A percentile compares a stretch with the other conserved stretches of the same genome.
phyloP scores from a whole-genome alignment of 2,797 vertebrate genomes.

The Chaunax sp. region DNA sequence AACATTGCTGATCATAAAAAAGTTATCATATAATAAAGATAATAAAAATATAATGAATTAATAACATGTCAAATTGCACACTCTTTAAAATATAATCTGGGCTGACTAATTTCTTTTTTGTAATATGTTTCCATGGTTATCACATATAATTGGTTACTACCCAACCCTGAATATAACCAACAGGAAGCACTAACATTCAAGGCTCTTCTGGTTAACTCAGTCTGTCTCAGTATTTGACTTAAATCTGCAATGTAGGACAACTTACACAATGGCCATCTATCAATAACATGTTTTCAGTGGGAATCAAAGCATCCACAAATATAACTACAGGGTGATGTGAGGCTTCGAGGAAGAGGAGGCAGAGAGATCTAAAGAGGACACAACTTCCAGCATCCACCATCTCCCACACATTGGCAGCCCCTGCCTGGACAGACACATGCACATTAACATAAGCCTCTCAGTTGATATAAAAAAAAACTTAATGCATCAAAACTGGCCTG shows the following conservation, averaged over 20 bases:
- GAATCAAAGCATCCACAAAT: conserved; percentile 57
- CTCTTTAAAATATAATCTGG: too few relatives aligned
- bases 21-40: too few relatives aligned
- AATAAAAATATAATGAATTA: too few relatives aligned
- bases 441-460: conserved; percentile 25
- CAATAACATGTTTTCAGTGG: conserved; percentile 45
- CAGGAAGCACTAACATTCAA: neutral
- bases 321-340: conserved; percentile 74
- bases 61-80: too few relatives aligned
- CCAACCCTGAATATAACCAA: too few relatives aligned
- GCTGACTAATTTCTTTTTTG: neutral
- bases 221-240: conserved; percentile 10
- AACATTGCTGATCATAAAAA: too few relatives aligned
- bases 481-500: conserved; percentile 18
- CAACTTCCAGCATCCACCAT: conserved; percentile 63
- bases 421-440: conserved; percentile 53
- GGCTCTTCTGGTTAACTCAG: conserved; percentile 1
- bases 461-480: conserved; percentile 39
- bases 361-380: conserved; percentile 65
- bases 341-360: conserved; percentile 71
- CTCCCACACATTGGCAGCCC: conserved; percentile 66
- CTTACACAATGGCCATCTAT: conserved; percentile 63
- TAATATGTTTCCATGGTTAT: too few relatives aligned
- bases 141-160: neutral
- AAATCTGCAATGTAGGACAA: conserved; percentile 44